These are phyloP conservation scores for Erpornis zantholeuca DNA, from an alignment of 2,113 vertebrate species.

Conservation along the genomic window DNA sequence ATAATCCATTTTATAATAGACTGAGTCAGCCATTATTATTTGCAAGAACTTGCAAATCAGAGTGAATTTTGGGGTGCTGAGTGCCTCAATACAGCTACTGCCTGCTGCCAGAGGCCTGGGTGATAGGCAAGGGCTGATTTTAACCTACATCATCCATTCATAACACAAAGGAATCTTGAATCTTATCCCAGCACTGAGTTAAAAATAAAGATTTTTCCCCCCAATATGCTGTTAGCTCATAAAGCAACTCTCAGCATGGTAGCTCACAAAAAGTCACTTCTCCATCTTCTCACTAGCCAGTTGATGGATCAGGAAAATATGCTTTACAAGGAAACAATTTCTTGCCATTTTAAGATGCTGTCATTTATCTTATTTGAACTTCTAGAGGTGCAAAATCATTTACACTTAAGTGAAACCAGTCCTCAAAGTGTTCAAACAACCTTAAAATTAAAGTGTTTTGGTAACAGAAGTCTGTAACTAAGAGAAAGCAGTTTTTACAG, in stretches of 20 bases:
- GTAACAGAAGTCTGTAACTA: background rate
- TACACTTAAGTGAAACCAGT: background rate
- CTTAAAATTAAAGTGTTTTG: background rate
- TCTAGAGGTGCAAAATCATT: background rate
- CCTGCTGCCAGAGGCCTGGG: no score
- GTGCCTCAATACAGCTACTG: no score
- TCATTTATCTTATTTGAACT: background rate
- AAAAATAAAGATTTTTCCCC: background rate
- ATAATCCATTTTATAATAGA: no score
- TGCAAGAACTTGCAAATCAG: no score
- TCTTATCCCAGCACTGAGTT: background rate
- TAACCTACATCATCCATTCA: no score
- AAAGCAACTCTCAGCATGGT: background rate
- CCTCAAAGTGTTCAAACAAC: background rate
- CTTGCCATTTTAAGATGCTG: background rate
- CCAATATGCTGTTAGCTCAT: background rate
- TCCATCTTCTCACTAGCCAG: background rate
- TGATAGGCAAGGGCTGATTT: no score
- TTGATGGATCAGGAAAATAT: background rate
- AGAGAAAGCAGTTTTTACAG: background rate
- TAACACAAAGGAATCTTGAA: background rate
- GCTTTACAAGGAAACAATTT: background rate
- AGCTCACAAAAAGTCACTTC: background rate
- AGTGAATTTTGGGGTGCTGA: no score
- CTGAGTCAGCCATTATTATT: no score